These are phyloP conservation scores for Agrotis segetum DNA, from an alignment of 2,888 invertebrate genomes.

Conservation along the genomic window DNA sequence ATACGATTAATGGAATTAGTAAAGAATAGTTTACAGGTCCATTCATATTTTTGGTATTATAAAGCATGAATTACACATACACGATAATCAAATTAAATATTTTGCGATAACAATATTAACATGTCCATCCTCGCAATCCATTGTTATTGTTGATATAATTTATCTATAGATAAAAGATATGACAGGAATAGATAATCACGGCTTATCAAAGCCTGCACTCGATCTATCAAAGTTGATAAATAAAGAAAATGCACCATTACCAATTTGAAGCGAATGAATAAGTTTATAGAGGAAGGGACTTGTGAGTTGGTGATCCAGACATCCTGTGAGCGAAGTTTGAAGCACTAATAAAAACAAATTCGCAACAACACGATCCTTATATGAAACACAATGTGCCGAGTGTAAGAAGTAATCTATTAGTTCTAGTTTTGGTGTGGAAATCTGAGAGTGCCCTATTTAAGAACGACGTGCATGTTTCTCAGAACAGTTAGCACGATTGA, in stretches of 20 bases:
- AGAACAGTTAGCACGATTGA: constrained; percentile 57
- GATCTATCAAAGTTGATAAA: constrained; percentile 37
- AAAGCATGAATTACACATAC: constrained; percentile 35
- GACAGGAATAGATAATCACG: constrained; percentile 62
- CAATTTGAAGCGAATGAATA: constrained; percentile 64
- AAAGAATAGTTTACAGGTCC: background rate
- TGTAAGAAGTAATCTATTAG: constrained; percentile 64
- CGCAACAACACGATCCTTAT: constrained; percentile 62
- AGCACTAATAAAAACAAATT: constrained; percentile 65
- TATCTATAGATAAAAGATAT: constrained; percentile 69
- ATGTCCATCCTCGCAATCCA: constrained; percentile 42
- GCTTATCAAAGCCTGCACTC: constrained; percentile 63
- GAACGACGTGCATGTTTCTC: constrained; percentile 59
- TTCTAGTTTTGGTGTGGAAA: constrained; percentile 68
- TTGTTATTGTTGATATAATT: constrained; percentile 56
- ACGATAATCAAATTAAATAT: constrained; percentile 41
- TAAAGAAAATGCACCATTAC: constrained; percentile 53
- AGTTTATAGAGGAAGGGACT: constrained; percentile 74
- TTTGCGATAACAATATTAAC: constrained; percentile 38
- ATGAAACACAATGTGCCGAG: constrained; percentile 67
- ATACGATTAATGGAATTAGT: background rate
- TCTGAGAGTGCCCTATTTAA: constrained; percentile 63
- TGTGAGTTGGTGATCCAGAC: constrained; percentile 74
- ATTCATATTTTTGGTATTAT: background rate
- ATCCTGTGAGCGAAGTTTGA: constrained; percentile 71